Base-by-base conservation (phyloP, 2,113 vertebrate genomes). In the Chaetops frenatus region DNA sequence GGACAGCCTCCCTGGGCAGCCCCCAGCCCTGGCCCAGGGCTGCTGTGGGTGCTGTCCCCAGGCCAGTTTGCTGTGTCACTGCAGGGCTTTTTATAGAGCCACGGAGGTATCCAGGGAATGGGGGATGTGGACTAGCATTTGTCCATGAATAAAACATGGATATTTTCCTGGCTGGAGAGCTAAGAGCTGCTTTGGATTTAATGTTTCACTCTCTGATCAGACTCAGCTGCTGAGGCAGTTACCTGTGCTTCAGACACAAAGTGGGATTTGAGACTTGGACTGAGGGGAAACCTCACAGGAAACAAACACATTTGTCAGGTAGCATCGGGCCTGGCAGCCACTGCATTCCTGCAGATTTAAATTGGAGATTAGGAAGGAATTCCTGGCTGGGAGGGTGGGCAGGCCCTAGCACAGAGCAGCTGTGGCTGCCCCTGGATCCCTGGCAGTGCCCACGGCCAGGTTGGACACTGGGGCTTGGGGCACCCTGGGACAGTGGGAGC, bases 41-140 rank as follows among this genome's bases (percentile, higher is more conserved):
- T 33, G 29, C 3, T 42, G 28, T 15, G 27, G 35, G 11, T 8
- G 42, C 12, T 42, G 91, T 93, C 90, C 97, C 96, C 93, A 15
- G 36, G 86, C 97, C 93, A 8, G 60, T 93, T 51, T 97, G 97
- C 97, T 98, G 97, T 98, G 97, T 97, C 97, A 98, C 69, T 54
- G 89, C 95, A 25, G 25, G 18, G 93, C 92, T 98, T 97, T 98
- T 98, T 97, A 97, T 97, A 97, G 97, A 42, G 53, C 57, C 93
- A 31, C 11, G 21, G 94, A 62, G 84, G 97, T 96, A 95, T 94
- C 96, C 98, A 97, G 97, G 97, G 98, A 98, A 95, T 97, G 31
- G 53, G 96, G 94, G 95, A 97, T 98, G 97, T 97, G 98, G 97
- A 97, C 98, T 97, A 38, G 89, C 94, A 90, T 80, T 96, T 86